These are phyloP conservation scores for Lepidonotus clava DNA, from an alignment of 2,888 invertebrate genomes.

Conservation along the genomic window DNA sequence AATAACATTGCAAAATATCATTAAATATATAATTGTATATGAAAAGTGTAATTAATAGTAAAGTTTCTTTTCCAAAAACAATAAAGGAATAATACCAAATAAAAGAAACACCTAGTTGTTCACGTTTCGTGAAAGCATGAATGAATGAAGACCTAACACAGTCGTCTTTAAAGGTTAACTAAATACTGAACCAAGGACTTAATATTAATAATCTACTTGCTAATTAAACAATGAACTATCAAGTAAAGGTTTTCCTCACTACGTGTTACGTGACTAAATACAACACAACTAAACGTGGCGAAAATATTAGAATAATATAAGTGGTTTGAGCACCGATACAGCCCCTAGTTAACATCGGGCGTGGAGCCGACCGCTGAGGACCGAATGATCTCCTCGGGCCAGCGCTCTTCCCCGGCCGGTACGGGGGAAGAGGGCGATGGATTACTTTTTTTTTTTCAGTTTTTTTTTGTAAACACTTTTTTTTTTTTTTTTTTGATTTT, in stretches of 20 bases:
- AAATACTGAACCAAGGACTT: slow-evolving; percentile 56
- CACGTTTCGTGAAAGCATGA: slow-evolving; percentile 55
- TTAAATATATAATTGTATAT: slow-evolving; percentile 73
- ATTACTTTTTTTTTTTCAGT: too few species aligned
- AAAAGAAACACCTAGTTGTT: slow-evolving; percentile 62
- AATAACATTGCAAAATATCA: slow-evolving; percentile 72
- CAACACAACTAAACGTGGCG: slow-evolving; percentile 51
- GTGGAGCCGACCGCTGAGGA: slow-evolving; percentile 31
- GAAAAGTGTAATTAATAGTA: slow-evolving; percentile 73
- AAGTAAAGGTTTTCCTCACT: slow-evolving; percentile 20
- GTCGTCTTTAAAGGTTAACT: slow-evolving; percentile 51
- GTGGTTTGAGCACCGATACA: slow-evolving; percentile 57
- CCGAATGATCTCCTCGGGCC: not conserved
- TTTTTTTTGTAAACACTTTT: too few species aligned
- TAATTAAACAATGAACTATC: slow-evolving; percentile 49
- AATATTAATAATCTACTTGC: slow-evolving; percentile 12
- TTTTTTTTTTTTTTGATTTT: too few species aligned
- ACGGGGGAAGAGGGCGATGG: not conserved
- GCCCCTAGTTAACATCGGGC: slow-evolving; percentile 49
- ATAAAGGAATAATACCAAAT: slow-evolving; percentile 69
- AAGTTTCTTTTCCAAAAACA: slow-evolving; percentile 69
- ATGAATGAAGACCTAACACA: slow-evolving; percentile 55
- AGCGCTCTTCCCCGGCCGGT: slow-evolving; percentile 10
- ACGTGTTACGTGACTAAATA: slow-evolving; percentile 48
- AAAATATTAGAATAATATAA: slow-evolving; percentile 21